A percentile compares a stretch with the other conserved stretches of the same genome.
phyloP scores from a whole-genome alignment of 2,888 invertebrate genomes.

The Thecophora atra region DNA sequence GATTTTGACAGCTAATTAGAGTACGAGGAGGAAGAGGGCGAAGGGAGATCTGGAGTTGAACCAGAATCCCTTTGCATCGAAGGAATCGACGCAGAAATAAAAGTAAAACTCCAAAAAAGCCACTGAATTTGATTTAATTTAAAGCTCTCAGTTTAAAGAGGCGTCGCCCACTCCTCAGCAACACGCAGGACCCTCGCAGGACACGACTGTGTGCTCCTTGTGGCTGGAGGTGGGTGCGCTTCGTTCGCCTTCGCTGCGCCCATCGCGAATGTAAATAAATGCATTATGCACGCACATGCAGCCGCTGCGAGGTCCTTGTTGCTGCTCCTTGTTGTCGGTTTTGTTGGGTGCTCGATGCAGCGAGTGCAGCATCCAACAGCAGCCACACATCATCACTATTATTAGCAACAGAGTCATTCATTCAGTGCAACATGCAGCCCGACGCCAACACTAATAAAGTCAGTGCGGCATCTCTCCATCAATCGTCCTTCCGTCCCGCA shows the following conservation, averaged over 20 bases:
- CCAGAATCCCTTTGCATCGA: no score
- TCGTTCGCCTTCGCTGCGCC: neutral
- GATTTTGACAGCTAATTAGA: slow-evolving; percentile 35
- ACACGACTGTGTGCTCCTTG: slow-evolving; percentile 1
- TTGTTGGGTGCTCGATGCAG: slow-evolving; percentile 10
- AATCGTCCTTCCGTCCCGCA: neutral
- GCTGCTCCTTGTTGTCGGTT: neutral
- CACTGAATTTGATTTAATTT: no score
- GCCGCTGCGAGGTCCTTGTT: slow-evolving; percentile 37
- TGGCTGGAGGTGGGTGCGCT: neutral
- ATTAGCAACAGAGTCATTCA: neutral
- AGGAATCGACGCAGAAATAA: no score
- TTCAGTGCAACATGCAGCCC: slow-evolving; percentile 29
- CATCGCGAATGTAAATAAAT: slow-evolving; percentile 33
- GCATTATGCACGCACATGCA: slow-evolving; percentile 49
- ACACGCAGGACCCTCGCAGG: no score
- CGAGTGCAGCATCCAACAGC: neutral
- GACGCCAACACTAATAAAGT: slow-evolving; percentile 27
- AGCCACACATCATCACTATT: slow-evolving; percentile 36
- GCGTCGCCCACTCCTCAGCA: no score
- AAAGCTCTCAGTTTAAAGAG: no score
- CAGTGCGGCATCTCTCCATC: neutral
- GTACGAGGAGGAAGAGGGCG: slow-evolving; percentile 7
- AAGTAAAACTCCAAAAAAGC: no score
- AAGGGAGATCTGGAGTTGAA: neutral